Conservation (phyloP, 2,888 invertebrate genomes). For the Pristionchus maxplancki region DNA sequence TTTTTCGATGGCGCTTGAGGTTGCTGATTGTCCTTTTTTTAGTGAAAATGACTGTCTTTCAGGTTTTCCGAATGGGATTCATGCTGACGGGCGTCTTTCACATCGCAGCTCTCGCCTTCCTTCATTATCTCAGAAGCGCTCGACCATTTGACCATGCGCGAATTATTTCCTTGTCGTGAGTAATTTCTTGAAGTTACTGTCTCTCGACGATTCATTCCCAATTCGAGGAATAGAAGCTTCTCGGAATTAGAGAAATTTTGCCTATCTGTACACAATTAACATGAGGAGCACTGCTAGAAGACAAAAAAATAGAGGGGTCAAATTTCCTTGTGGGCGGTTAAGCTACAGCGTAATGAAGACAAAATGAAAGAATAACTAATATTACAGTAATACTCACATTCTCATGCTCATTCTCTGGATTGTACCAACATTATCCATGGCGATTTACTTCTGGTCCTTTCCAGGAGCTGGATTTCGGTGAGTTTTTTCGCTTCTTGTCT, state of each 20-base stretch:
- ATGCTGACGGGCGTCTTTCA: constrained; percentile 83
- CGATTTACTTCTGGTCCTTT: constrained; percentile 81
- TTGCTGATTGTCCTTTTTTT: neutral
- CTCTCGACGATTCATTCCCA: neutral
- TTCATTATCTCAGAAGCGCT: constrained; percentile 84
- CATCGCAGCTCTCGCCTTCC: constrained; percentile 83
- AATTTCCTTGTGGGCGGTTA: neutral
- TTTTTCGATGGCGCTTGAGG: constrained; percentile 68
- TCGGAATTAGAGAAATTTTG: too few species aligned
- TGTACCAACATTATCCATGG: constrained; percentile 81
- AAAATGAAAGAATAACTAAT: too few species aligned
- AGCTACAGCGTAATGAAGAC: too few species aligned
- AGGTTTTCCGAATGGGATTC: constrained; percentile 81
- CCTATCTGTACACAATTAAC: neutral
- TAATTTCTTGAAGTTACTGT: neutral
- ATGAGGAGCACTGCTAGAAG: too few species aligned
- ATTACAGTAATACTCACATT: constrained; percentile 67
- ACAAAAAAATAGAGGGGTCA: too few species aligned
- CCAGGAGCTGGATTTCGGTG: constrained; percentile 79
- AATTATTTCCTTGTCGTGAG: constrained; percentile 80
- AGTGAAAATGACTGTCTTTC: constrained; percentile 30
- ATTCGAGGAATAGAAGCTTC: too few species aligned
- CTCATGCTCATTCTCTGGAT: constrained; percentile 82
- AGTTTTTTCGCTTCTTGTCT: neutral
- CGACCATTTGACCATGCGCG: constrained; percentile 83